Conservation (phyloP, 1,140 invertebrate genomes). For the Globodera ellingtonae region DNA sequence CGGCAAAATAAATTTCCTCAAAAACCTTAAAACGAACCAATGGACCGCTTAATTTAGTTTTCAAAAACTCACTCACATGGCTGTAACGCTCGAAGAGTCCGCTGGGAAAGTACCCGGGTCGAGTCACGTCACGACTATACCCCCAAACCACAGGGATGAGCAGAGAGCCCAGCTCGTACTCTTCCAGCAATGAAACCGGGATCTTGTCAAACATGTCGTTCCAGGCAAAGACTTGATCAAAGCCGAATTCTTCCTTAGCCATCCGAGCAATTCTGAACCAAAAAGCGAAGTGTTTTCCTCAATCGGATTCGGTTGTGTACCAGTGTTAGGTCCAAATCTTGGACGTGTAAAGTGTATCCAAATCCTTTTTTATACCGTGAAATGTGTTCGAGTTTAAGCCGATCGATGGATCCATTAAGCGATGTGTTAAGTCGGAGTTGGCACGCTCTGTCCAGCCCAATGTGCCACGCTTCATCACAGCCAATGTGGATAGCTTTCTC, state of each 20-base stretch:
- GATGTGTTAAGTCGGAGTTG: slow-evolving; percentile 13
- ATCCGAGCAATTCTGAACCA: slow-evolving; percentile 46
- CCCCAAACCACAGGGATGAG: slow-evolving; percentile 36
- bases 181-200: slow-evolving; percentile 44
- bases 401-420: slow-evolving; percentile 46
- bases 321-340: no score
- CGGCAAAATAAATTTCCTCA: slow-evolving; percentile 39
- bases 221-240: slow-evolving; percentile 46
- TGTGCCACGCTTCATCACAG: slow-evolving; percentile 66
- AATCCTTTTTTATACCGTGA: slow-evolving; percentile 23
- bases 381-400: slow-evolving; percentile 53
- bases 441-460: slow-evolving; percentile 47
- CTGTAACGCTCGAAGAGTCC: slow-evolving; percentile 49
- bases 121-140: slow-evolving; percentile 42
- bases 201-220: slow-evolving; percentile 56
- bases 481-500: slow-evolving; percentile 67
- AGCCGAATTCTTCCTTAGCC: slow-evolving; percentile 48
- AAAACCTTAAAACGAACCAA: slow-evolving; percentile 40
- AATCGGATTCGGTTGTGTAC: no score
- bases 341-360: no score
- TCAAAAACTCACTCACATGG: slow-evolving; percentile 30
- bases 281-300: neutral
- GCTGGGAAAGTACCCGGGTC: slow-evolving; percentile 46
- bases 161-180: slow-evolving; percentile 20
- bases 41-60: neutral